These are phyloP conservation scores for Brotogeris chrysoptera DNA, from an alignment of 2,797 vertebrate species.

Conservation along the genomic window DNA sequence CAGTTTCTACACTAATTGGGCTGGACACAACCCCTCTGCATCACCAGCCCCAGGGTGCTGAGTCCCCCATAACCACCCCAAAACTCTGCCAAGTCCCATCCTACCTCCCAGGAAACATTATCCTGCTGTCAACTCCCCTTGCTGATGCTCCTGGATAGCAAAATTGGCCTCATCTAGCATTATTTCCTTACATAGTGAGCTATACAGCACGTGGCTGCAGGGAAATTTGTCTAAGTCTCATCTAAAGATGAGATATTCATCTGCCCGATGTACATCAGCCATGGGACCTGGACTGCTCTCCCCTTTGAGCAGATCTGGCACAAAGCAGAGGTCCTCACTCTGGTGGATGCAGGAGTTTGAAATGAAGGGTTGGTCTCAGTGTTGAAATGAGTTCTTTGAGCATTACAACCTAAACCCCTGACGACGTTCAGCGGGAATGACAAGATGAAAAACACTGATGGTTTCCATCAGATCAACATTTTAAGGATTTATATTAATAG, in stretches of 20 bases:
- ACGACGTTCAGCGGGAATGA: not conserved
- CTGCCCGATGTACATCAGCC: not conserved
- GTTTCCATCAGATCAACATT: not conserved
- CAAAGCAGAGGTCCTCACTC: not conserved
- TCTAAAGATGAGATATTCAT: not conserved
- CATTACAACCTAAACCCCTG: not conserved
- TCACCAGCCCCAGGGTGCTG: not conserved
- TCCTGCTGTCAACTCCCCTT: not conserved
- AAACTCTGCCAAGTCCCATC: not conserved
- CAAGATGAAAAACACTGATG: slow-evolving; percentile 4
- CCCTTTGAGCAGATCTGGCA: not conserved
- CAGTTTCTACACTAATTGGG: not conserved
- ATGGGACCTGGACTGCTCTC: not conserved
- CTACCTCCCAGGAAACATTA: not conserved
- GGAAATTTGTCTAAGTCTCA: not conserved
- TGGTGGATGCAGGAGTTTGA: not conserved
- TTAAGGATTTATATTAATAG: not conserved
- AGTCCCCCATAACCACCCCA: not conserved
- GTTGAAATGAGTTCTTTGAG: not conserved
- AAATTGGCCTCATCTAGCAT: not conserved
- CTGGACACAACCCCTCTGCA: not conserved
- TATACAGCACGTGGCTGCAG: not conserved
- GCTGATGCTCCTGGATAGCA: not conserved
- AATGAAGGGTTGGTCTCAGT: not conserved
- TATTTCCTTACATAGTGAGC: not conserved